Conservation (phyloP, 2,888 invertebrate genomes). For the Cactoblastis cactorum region DNA sequence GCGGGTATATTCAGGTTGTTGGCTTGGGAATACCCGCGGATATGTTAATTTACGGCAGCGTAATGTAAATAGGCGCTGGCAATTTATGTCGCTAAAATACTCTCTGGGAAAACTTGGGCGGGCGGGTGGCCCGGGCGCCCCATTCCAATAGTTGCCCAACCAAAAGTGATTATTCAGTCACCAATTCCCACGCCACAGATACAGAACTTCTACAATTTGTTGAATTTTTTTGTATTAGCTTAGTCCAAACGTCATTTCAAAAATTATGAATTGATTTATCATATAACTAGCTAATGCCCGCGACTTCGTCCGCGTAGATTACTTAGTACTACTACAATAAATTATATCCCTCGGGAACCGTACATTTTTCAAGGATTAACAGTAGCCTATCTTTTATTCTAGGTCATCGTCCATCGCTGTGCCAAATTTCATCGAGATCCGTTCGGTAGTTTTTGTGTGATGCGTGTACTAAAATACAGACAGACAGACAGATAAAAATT, state of each 20-base stretch:
- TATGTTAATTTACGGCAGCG: constrained; percentile 68
- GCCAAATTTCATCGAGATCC: too few relatives aligned
- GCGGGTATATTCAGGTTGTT: constrained; percentile 50
- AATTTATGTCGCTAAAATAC: constrained; percentile 71
- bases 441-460: too few relatives aligned
- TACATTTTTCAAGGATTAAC: too few relatives aligned
- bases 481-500: too few relatives aligned
- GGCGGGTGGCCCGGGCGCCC: constrained; percentile 20
- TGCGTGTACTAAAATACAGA: too few relatives aligned
- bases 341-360: too few relatives aligned
- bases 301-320: too few relatives aligned
- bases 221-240: background rate
- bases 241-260: background rate
- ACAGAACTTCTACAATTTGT: background rate
- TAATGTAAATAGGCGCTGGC: constrained; percentile 68
- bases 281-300: too few relatives aligned
- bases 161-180: constrained; percentile 48
- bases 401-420: too few relatives aligned
- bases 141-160: constrained; percentile 34
- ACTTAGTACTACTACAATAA: too few relatives aligned
- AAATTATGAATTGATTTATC: background rate
- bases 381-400: too few relatives aligned
- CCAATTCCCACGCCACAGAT: constrained; percentile 31
- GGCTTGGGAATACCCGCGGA: constrained; percentile 64
- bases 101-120: constrained; percentile 51